phyloP scores from a whole-genome alignment of 2,113 vertebrate species.

The Sebastes schlegelii region DNA sequence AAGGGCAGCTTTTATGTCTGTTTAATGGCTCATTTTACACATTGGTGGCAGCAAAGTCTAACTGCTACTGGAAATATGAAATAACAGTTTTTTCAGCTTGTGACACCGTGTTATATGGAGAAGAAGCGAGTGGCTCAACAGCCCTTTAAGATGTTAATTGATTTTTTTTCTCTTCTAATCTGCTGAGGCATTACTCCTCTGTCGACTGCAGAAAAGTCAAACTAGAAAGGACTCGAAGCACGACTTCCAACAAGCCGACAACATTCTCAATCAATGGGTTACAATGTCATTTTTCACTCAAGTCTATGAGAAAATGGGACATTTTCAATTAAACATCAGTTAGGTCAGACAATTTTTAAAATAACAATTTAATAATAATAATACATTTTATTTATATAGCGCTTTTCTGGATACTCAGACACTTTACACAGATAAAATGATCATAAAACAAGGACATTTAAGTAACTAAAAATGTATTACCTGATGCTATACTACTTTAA shows the following conservation, averaged over 20 bases:
- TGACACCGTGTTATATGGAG: neutral
- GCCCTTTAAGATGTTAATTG: neutral
- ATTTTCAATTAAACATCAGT: neutral
- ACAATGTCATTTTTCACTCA: neutral
- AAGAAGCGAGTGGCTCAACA: neutral
- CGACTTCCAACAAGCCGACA: neutral
- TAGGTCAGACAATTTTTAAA: neutral
- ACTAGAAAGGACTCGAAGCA: neutral
- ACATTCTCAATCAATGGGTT: neutral
- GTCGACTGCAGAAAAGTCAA: neutral
- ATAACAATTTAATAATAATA: no score
- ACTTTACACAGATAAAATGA: no score
- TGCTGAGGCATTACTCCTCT: neutral
- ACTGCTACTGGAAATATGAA: neutral
- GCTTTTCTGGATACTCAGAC: no score
- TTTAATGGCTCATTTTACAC: neutral
- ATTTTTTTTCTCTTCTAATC: neutral
- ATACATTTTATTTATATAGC: no score
- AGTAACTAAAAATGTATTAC: neutral
- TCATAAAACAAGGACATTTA: neutral
- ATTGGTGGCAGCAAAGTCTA: conserved; percentile 6
- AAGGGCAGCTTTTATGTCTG: neutral
- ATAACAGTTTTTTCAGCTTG: neutral
- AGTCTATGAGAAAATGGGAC: neutral
- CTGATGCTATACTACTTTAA: neutral